phyloP scores from a whole-genome alignment of 1,140 invertebrate genomes.

The Popillia japonica region DNA sequence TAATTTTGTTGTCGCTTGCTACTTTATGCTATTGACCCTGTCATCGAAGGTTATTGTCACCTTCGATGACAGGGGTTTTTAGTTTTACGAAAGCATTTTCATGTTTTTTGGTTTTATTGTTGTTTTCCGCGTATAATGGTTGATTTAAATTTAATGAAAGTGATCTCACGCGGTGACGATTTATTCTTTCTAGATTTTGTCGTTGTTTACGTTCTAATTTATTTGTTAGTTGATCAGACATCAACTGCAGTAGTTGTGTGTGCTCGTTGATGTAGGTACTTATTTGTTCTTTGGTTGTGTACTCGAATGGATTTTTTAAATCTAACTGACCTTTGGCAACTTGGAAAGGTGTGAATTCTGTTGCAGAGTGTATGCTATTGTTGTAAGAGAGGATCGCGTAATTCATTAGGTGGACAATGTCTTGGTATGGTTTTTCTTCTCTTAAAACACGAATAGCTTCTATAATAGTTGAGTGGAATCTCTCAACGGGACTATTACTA shows the following conservation, averaged over 20 bases:
- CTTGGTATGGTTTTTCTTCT: constrained; percentile 37
- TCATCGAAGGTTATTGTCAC: background rate
- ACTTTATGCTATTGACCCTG: no score
- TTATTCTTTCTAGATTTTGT: background rate
- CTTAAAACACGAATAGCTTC: constrained; percentile 43
- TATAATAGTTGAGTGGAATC: constrained; percentile 44
- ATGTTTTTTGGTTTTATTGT: no score
- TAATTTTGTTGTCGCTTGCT: no score
- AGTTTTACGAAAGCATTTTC: no score
- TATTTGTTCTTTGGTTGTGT: background rate
- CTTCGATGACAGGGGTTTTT: no score
- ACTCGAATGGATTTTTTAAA: constrained; percentile 4
- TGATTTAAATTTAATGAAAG: no score
- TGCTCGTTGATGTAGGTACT: background rate
- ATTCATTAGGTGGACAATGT: constrained; percentile 39
- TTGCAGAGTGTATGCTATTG: constrained; percentile 42
- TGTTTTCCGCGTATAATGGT: no score
- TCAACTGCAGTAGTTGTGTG: background rate
- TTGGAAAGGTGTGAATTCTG: constrained; percentile 32
- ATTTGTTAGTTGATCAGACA: background rate
- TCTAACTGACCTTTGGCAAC: constrained; percentile 25
- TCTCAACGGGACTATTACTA: constrained; percentile 44
- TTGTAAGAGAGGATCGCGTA: constrained; percentile 45
- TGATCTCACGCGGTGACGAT: no score
- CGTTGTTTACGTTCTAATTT: background rate